Evolutionary conservation across 2,797 vertebrate species (phyloP), one percentile per base, ranked within the genome.

Genomic region (Takifugu ocellatus): DNA sequence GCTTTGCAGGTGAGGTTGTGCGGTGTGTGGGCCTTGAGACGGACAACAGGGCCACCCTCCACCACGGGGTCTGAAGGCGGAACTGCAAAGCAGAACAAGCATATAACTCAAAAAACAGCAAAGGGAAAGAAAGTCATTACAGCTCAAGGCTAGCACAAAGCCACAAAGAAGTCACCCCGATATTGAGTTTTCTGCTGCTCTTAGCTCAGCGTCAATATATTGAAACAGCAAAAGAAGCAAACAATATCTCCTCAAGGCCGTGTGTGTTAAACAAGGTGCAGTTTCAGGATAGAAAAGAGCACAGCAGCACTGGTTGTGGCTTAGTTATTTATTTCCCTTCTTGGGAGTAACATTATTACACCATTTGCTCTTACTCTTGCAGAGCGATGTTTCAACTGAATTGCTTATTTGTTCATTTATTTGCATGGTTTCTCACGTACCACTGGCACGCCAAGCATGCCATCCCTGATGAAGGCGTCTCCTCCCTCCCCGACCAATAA

Each of bases 1-100:
- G 92, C 91, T 52, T 76, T 90, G 80, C 94, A 96, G 54, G 94
- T 95, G 72, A 96, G 90, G 86, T 96, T 96, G 54, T 92, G 91
- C 12, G 89, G 88, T 59, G 92, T 83, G 79, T 93, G 91, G 72
- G 91, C 93, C 75, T 94, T 92, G 36, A 96, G 91, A 47, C 91
- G 92, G 48, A 96, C 92, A 17, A 92, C 79, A 0, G 95, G 94
- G 31, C 93, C 91, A 0, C 93, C 93, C 52, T 94, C 91, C 63
- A 96, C 93, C 65, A 92, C 70, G 0, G 94, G 94, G 51, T 94
- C 90, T 56, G 92, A 88, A 21, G 95, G 95, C 44, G 95, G 93
- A 55, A 96, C 95, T 96, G 83, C 39, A 65, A 67, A 64, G 44
- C 42, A 76, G 59, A 81, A 72, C 64, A 78, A 76, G 81, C 74